Base-by-base conservation (phyloP, 37 sponge, comb jelly and placozoan species). In the Geodia barretti region DNA sequence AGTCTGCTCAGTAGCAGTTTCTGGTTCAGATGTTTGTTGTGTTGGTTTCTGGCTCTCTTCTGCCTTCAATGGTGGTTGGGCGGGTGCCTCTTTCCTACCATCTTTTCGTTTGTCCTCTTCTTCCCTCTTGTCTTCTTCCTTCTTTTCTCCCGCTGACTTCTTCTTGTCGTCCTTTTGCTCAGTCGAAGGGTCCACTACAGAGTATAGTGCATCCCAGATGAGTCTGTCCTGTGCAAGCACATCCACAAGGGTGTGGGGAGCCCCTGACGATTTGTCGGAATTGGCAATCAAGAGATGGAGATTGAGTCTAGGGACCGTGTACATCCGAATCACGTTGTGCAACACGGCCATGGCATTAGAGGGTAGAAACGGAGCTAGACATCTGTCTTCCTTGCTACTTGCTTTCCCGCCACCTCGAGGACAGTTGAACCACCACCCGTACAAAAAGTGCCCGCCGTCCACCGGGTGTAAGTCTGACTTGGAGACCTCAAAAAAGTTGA, bases 371-470 rank as follows among this genome's bases (percentile, higher is more conserved):
- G 84, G 78, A 35, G 82, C 25, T 29, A 83, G 74, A 28, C 89
- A 83, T 1, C 39, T 30, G 23, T 24, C 36, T 29, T 39, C 23
- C n/a, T 8, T 17, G 8, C 40, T 62, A 14, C 28, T 21, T n/a
- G n/a, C n/a, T 33, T 39, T 31, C 30, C 36, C 78, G 37, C 26
- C 67, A 20, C 40, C 41, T 14, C 20, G 31, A 1, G 86, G 79
- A 83, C 84, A 82, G 54, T 88, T 88, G 28, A 83, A 25, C 89
- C 89, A 88, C 89, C 89, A 88, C 25, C 89, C 83, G 67, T 82
- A 88, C 31, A 78, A 26, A 41, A 63, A 88, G 14, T 37, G 63
- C 2, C 60, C 66, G 34, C 25, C 39, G 41, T 68, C 73, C 7
- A 41, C 31, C 19, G 62, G 26, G 4, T 40, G 8, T n/a, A 29